Conservation (phyloP, 2,113 vertebrate genomes). For the Zeus faber region DNA sequence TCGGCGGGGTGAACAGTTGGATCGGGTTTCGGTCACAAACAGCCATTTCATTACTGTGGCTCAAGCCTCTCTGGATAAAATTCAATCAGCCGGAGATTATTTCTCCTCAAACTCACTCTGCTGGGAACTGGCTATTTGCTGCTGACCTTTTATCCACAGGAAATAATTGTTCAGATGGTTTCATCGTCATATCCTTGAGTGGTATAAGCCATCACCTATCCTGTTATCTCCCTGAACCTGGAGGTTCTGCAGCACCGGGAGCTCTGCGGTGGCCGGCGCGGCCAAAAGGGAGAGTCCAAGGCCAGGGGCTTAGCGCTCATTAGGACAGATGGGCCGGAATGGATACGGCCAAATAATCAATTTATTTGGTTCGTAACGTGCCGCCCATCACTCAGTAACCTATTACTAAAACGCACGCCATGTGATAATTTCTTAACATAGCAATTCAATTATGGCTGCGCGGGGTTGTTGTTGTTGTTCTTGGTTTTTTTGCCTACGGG, state of each 20-base stretch:
- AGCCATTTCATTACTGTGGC: slow-evolving; percentile 67
- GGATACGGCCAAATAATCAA: no score
- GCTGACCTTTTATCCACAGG: slow-evolving; percentile 60
- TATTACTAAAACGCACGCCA: no score
- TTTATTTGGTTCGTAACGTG: no score
- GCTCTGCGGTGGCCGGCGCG: background rate
- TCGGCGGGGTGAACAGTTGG: slow-evolving; percentile 36
- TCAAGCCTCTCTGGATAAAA: slow-evolving; percentile 63
- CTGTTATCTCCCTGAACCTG: slow-evolving; percentile 44
- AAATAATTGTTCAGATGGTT: slow-evolving; percentile 63
- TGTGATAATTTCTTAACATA: no score
- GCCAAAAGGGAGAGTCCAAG: background rate
- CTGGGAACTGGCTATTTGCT: slow-evolving; percentile 55
- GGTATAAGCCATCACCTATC: slow-evolving; percentile 54
- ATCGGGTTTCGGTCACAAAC: slow-evolving; percentile 16
- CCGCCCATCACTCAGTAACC: no score
- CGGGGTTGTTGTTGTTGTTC: no score
- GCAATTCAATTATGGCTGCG: no score
- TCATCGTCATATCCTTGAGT: slow-evolving; percentile 68
- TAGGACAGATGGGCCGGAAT: background rate
- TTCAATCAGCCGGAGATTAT: slow-evolving; percentile 70
- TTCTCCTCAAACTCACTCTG: slow-evolving; percentile 61
- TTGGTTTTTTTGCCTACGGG: no score
- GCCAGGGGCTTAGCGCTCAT: background rate
- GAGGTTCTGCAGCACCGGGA: background rate